These are phyloP conservation scores for Echinops telfairi DNA, from an alignment of 2,113 vertebrate species.

Conservation along the genomic window DNA sequence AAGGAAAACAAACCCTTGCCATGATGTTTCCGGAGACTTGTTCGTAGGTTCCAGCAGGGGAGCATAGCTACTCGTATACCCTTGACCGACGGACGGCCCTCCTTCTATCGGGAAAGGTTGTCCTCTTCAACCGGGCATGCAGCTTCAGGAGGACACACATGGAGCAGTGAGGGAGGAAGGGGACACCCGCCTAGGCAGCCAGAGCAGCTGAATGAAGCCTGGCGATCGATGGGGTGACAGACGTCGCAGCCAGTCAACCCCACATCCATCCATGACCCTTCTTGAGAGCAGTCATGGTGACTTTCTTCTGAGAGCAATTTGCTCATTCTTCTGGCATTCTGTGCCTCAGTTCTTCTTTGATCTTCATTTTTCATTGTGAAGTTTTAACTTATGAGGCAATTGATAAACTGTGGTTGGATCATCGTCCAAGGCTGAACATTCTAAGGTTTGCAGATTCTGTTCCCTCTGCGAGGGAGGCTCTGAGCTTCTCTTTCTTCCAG, in stretches of 20 bases:
- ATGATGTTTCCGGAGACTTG: background rate
- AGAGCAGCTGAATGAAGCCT: too few species aligned
- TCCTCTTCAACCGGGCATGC: too few species aligned
- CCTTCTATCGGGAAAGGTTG: too few species aligned
- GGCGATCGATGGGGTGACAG: too few species aligned
- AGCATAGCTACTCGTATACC: too few species aligned
- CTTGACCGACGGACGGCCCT: too few species aligned
- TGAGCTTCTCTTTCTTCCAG: background rate
- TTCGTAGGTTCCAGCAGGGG: too few species aligned
- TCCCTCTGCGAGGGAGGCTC: background rate
- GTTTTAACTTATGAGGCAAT: background rate
- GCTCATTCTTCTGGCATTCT: background rate
- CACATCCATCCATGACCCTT: background rate
- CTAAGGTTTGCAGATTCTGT: background rate
- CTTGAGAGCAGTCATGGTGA: background rate
- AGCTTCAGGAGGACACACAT: too few species aligned
- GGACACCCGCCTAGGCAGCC: too few species aligned
- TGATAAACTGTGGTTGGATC: background rate
- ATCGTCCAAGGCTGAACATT: background rate
- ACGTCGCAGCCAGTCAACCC: too few species aligned
- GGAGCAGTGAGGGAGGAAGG: too few species aligned
- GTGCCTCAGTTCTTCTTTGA: background rate
- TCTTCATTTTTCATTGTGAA: background rate
- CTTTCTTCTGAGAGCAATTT: background rate
- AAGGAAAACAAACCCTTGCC: background rate